phyloP scores from a whole-genome alignment of 2,888 invertebrate species.

The Harpagoxenus sublaevis region DNA sequence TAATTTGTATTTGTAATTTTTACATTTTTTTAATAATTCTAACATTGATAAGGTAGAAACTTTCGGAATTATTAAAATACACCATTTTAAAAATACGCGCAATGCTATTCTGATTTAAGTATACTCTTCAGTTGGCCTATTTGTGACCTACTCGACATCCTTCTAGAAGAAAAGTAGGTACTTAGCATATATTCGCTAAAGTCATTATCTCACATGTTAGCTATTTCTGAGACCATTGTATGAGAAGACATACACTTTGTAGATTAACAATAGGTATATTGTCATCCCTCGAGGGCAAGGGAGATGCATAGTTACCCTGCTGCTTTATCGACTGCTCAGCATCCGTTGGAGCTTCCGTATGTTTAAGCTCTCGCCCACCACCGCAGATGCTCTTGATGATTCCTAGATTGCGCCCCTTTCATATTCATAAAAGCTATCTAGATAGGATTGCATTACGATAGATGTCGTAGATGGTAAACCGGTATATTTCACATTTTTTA shows the following conservation, averaged over 20 bases:
- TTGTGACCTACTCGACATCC: not conserved
- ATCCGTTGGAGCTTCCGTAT: slow-evolving; percentile 41
- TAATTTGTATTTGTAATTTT: not conserved
- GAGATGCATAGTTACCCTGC: slow-evolving; percentile 26
- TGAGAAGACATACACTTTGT: slow-evolving; percentile 43
- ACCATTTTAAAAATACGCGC: not conserved
- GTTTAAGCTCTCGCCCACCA: slow-evolving; percentile 35
- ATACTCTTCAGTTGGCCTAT: not conserved
- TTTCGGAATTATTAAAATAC: not conserved
- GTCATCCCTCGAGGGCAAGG: slow-evolving; percentile 32
- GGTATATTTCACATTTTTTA: not conserved
- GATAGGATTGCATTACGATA: not conserved
- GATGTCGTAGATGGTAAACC: not conserved
- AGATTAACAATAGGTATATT: slow-evolving; percentile 55
- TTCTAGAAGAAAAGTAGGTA: not conserved
- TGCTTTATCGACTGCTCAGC: slow-evolving; percentile 68
- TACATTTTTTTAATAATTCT: not conserved
- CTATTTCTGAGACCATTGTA: not conserved
- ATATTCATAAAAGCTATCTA: not conserved
- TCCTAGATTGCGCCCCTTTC: slow-evolving; percentile 57
- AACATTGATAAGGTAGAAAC: slow-evolving; percentile 58
- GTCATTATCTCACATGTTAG: not conserved
- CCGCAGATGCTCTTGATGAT: slow-evolving; percentile 23
- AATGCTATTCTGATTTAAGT: not conserved
- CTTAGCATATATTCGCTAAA: slow-evolving; percentile 12